Evolutionary conservation across 2,888 invertebrate species (phyloP), one percentile per base, ranked within the genome.

Genomic region (Agonum fuliginosum): DNA sequence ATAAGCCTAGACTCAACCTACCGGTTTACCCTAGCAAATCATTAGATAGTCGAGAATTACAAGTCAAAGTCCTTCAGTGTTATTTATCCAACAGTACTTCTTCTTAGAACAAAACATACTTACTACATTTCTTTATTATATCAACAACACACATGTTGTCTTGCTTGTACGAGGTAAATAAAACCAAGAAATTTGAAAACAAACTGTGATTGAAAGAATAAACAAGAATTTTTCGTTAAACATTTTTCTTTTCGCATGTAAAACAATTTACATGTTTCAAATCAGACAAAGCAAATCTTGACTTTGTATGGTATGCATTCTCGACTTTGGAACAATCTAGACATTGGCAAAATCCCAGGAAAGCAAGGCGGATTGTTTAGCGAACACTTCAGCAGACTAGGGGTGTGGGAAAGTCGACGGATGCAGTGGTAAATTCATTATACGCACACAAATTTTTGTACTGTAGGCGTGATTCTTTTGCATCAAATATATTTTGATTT

Each of bases 241-340:
- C n/a, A n/a, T n/a, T n/a, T n/a, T n/a, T n/a, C 3, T 17, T 46
- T 46, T 6, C 17, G 8, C 17, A 3, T 46, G 46, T 46, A 17
- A 46, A 46, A 62, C 30, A 30, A 62, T 62, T 62, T 62, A 62
- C 58, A 14, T 27, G 46, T 46, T 17, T 27, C 17, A 62, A 46
- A 62, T 62, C 58, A 30, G 17, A 30, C 58, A 62, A 62, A 30
- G 58, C 30, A 62, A 62, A 62, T 62, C 58, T 62, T 46, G 46
- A 46, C 3, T 37, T 12, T 12, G n/a, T 37, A 24, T 54, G 54
- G 4, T 22, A 54, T 54, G 20, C 58, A 62, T 27, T 30, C 30
- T 14, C 17, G 54, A 62, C 46, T 14, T 46, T 46, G 6, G 27
- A 30, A 62, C 58, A 62, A 30, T 62, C 30, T 17, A 17, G 58